Percentiles rank a stretch among this genome's conserved stretches.
Evolutionary conservation across 2,888 invertebrate genomes (phyloP).

Genomic region (Ormyrus thymus): DNA sequence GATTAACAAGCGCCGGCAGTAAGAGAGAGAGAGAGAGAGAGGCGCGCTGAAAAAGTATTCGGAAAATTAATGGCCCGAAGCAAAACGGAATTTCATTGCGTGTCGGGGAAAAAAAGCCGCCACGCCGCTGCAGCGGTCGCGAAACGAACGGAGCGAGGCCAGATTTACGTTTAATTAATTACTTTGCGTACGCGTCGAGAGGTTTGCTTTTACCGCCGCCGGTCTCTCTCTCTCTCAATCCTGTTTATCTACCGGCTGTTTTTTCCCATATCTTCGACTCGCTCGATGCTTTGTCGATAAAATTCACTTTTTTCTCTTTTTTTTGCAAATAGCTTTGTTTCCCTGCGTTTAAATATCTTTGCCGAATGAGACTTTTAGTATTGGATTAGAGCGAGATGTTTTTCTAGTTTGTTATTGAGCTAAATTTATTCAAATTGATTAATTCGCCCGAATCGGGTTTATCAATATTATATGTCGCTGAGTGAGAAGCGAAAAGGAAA

Average conservation of each 20-base stretch:
- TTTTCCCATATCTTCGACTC: background rate
- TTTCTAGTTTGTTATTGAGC: too few relatives aligned
- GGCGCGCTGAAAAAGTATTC: slow-evolving; percentile 23
- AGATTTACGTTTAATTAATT: slow-evolving; percentile 37
- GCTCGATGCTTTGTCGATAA: too few relatives aligned
- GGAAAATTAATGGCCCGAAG: slow-evolving; percentile 33
- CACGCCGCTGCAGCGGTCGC: background rate
- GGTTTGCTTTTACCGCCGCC: slow-evolving; percentile 6
- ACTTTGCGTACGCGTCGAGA: background rate
- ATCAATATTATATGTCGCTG: too few relatives aligned
- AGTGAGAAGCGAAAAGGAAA: too few relatives aligned
- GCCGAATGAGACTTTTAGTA: too few relatives aligned
- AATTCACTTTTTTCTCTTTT: too few relatives aligned
- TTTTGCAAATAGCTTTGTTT: too few relatives aligned
- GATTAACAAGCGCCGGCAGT: background rate
- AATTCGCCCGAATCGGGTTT: too few relatives aligned
- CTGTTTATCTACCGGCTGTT: slow-evolving; percentile 27
- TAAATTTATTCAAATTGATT: too few relatives aligned
- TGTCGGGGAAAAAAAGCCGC: background rate
- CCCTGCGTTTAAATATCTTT: too few relatives aligned
- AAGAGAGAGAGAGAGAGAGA: background rate
- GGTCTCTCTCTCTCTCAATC: slow-evolving; percentile 10
- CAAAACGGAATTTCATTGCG: slow-evolving; percentile 22
- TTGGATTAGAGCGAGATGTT: too few relatives aligned
- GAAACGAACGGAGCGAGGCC: background rate